A percentile compares a stretch with the other conserved stretches of the same genome.
Evolutionary conservation across 2,113 vertebrate species (phyloP).

Genomic region (Callaeas wilsoni): DNA sequence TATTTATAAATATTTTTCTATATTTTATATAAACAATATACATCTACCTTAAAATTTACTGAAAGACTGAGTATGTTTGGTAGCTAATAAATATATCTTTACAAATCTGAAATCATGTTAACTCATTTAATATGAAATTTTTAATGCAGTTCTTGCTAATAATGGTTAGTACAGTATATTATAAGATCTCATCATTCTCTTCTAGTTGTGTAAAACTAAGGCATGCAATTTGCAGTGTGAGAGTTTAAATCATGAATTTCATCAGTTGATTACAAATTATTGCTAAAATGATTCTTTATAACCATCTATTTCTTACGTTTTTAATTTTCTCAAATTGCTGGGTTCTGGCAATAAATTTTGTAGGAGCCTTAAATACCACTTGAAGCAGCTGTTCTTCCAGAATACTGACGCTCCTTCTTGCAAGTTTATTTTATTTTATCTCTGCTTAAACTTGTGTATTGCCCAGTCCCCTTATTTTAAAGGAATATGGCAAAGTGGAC

Average conservation of each 20-base stretch:
- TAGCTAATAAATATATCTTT: background rate
- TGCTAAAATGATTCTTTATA: slow-evolving; percentile 26
- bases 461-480: background rate
- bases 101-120: background rate
- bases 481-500: background rate
- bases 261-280: slow-evolving; percentile 25
- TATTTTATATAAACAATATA: background rate
- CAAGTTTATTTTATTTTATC: background rate
- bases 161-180: background rate
- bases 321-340: slow-evolving; percentile 25
- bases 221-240: background rate
- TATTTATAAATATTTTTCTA: background rate
- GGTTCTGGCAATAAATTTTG: background rate
- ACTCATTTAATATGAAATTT: background rate
- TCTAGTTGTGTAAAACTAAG: background rate
- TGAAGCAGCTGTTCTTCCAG: background rate
- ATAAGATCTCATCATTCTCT: background rate
- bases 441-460: background rate
- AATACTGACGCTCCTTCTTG: background rate
- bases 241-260: background rate
- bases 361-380: slow-evolving; percentile 1
- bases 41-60: background rate
- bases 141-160: background rate
- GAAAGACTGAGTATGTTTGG: background rate
- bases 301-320: slow-evolving; percentile 15